Evolutionary conservation across 2,797 vertebrate genomes (phyloP).

Genomic region (Hypotaenidia okinawae): DNA sequence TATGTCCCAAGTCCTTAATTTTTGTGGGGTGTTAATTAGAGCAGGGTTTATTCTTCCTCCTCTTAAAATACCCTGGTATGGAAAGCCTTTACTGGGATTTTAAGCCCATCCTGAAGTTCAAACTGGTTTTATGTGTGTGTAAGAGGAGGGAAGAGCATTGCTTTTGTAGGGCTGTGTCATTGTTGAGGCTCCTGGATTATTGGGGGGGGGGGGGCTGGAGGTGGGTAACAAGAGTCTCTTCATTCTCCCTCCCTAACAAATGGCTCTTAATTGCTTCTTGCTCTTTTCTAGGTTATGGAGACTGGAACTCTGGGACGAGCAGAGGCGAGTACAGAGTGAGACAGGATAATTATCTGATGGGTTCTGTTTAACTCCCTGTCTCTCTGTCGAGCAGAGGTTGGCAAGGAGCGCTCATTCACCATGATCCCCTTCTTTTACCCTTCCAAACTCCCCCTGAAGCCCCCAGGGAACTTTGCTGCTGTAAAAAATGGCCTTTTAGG

Average conservation of each 20-base stretch:
- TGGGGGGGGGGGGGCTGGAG: rapidly evolving
- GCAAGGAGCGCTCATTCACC: too few species aligned
- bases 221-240: neutral
- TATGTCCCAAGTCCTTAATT: rapidly evolving
- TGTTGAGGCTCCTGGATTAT: rapidly evolving
- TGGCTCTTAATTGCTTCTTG: neutral
- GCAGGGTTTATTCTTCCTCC: neutral
- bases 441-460: too few species aligned
- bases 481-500: neutral
- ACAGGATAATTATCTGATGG: too few species aligned
- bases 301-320: conserved; percentile 77
- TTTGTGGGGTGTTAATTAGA: rapidly evolving
- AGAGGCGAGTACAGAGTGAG: conserved; percentile 70
- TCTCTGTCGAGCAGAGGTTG: too few species aligned
- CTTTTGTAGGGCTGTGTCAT: rapidly evolving
- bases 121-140: neutral
- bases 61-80: rapidly evolving
- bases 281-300: conserved; percentile 74
- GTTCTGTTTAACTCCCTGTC: too few species aligned
- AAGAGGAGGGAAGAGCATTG: rapidly evolving
- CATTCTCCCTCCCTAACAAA: too few species aligned
- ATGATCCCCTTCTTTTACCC: too few species aligned
- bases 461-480: too few species aligned
- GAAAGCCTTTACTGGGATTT: rapidly evolving
- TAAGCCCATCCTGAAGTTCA: neutral